Evolutionary conservation across 2,888 invertebrate genomes (phyloP), one percentile per base, ranked within the genome.

Genomic region (Chaitophorus viminalis): DNA sequence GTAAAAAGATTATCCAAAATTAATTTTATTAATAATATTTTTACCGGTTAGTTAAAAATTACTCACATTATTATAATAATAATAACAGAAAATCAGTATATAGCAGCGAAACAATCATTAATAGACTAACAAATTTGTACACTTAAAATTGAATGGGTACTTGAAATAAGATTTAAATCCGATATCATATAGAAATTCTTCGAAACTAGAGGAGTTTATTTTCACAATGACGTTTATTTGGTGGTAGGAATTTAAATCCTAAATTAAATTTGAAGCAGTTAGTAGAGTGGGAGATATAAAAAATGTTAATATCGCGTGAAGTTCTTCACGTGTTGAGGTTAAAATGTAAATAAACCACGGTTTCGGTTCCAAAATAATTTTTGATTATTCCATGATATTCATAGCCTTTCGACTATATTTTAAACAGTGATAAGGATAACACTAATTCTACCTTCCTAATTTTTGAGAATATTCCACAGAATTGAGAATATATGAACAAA

Each of bases 321-420:
- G 39, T 76, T 76, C 65, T 86, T 86, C 86, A 86, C 86, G 86
- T 86, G 86, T 78, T 78, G 70, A 70, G 86, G 86, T 86, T 86
- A 86, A 86, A 78, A 78, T 70, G 78, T 86, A 86, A 70, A 86
- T 60, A 86, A 78, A 86, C 84, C 84, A 46, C 5, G 76, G 84
- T 76, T 76, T 1, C 14, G 65, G 83, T 83, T 17, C 31, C n/a
- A 65, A 60, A 83, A 25, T 60, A 21, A 75, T 75, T 60, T 46
- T 83, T 21, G 83, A 83, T 54, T 83, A 83, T 75, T 83, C 83
- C 83, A 83, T 83, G 83, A 39, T 39, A 8, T 39, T 39, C 3
- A 0, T 39, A 39, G 8, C 39, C 1, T 39, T 39, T n/a, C n/a
- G n/a, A n/a, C n/a, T n/a, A n/a, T n/a, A n/a, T n/a, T n/a, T n/a